Conservation (phyloP, 1,140 invertebrate genomes). For the Ostrea edulis region DNA sequence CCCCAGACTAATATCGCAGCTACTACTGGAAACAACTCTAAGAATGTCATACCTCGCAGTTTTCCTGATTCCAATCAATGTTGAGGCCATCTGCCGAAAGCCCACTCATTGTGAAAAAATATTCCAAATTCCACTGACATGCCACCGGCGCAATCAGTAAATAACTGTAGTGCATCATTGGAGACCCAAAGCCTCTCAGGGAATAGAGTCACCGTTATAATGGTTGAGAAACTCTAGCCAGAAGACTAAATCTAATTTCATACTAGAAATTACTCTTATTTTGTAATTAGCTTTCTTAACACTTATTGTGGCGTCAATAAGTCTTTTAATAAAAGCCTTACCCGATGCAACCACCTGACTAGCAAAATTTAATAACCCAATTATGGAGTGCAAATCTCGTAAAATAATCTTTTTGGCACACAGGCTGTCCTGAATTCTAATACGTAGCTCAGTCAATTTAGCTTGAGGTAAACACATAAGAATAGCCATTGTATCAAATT, state of each 20-base stretch:
- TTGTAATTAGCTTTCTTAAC: too few relatives aligned
- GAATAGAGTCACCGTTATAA: neutral
- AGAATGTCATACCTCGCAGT: neutral
- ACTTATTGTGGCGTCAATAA: neutral
- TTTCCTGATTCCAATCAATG: neutral
- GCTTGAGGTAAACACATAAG: neutral
- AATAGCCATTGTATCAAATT: too few relatives aligned
- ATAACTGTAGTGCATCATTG: neutral
- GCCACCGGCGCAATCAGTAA: neutral
- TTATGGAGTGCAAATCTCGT: too few relatives aligned
- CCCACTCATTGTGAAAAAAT: too few relatives aligned
- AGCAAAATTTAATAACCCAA: neutral
- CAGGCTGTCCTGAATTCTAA: too few relatives aligned
- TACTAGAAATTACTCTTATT: neutral
- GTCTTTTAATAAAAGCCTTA: neutral
- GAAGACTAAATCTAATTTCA: neutral
- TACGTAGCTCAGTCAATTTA: too few relatives aligned
- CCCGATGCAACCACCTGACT: neutral
- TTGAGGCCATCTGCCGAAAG: too few relatives aligned
- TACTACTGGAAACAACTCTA: conserved; percentile 21
- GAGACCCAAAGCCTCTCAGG: conserved; percentile 31
- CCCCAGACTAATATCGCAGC: neutral
- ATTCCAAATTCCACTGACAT: neutral
- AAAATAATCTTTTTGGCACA: neutral
- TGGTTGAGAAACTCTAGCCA: too few relatives aligned